Evolutionary conservation across 2,888 invertebrate genomes (phyloP).

Genomic region (Cylloceria caligata): DNA sequence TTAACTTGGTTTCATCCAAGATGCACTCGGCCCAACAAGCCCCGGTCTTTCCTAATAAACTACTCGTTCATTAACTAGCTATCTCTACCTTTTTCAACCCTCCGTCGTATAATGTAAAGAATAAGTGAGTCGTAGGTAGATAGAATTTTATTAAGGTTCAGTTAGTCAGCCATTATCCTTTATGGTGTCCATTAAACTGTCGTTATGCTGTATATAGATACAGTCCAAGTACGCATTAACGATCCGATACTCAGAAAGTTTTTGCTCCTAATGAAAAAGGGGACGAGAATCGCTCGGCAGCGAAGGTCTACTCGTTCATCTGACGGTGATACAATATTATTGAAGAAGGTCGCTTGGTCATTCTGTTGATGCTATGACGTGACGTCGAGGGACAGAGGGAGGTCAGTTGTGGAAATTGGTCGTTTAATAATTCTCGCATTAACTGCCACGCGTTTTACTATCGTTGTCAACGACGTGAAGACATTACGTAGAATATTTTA

Average conservation of each 20-base stretch:
- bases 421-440: conserved; percentile 39
- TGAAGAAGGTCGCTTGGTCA: conserved; percentile 36
- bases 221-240: not conserved
- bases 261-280: conserved; percentile 32
- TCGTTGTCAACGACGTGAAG: conserved; percentile 28
- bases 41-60: not conserved
- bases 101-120: conserved; percentile 24
- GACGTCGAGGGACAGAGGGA: conserved; percentile 40
- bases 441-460: conserved; percentile 58
- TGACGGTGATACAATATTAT: conserved; percentile 31
- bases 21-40: not conserved
- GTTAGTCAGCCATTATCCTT: conserved; percentile 67
- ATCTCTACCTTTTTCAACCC: conserved; percentile 14
- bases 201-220: conserved; percentile 48
- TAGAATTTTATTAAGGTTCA: conserved; percentile 66
- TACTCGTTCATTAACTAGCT: not conserved
- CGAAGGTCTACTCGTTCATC: conserved; percentile 10
- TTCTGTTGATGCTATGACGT: conserved; percentile 3
- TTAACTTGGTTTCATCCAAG: too few relatives aligned
- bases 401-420: conserved; percentile 38
- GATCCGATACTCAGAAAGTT: conserved; percentile 24
- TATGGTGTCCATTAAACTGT: conserved; percentile 68
- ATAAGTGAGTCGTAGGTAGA: conserved; percentile 30
- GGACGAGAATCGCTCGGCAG: not conserved
- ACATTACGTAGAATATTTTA: conserved; percentile 36